Conservation (phyloP, 2,113 vertebrate genomes). For the Potamarius usumacintae region DNA sequence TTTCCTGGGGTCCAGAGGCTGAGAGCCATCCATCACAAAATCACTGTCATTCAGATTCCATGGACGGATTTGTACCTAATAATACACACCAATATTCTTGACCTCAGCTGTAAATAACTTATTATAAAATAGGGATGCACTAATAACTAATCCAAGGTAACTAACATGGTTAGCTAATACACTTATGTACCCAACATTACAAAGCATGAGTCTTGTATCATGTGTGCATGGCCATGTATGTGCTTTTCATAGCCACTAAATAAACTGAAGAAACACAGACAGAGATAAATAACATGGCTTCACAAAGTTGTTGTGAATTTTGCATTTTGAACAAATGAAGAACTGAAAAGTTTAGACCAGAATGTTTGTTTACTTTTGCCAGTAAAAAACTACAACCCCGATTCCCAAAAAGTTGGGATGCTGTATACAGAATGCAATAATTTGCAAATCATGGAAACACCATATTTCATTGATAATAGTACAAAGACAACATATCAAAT, state of each 20-base stretch:
- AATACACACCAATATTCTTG: conserved; percentile 7
- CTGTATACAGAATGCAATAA: no score
- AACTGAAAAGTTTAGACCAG: neutral
- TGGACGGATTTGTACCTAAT: conserved; percentile 94
- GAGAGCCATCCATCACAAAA: conserved; percentile 99
- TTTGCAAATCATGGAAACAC: no score
- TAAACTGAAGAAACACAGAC: neutral
- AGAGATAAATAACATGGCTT: neutral
- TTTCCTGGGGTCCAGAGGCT: conserved; percentile 96
- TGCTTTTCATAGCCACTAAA: neutral
- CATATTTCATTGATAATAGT: no score
- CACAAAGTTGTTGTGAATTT: neutral
- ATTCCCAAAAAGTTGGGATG: no score
- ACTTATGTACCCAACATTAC: neutral
- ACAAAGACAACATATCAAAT: no score
- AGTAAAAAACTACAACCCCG: neutral
- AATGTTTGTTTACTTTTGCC: neutral
- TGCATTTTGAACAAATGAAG: neutral
- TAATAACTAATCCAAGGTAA: neutral
- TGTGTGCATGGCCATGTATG: neutral
- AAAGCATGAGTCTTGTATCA: neutral
- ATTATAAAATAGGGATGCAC: neutral
- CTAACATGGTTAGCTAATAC: neutral
- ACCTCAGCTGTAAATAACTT: neutral
- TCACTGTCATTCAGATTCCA: conserved; percentile 99